These are phyloP conservation scores for Dendrocincla tyrannina DNA, from an alignment of 2,797 vertebrate species.

Conservation along the genomic window DNA sequence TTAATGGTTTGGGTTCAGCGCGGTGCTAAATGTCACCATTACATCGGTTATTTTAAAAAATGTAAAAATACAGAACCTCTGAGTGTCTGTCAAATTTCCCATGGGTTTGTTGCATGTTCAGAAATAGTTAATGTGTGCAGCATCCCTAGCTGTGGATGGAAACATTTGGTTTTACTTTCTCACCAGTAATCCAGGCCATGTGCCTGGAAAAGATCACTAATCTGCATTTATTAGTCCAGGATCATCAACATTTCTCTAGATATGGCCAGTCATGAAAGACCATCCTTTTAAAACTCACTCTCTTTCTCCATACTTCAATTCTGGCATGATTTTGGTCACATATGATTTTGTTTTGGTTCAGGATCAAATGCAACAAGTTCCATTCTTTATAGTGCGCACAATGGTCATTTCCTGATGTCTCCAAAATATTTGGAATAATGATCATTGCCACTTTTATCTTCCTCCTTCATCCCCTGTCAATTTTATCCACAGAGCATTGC, in stretches of 20 bases:
- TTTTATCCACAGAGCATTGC: slow-evolving; percentile 42
- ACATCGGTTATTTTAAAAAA: neutral
- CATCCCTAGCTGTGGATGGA: neutral
- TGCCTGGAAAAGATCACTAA: slow-evolving; percentile 27
- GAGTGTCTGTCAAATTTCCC: neutral
- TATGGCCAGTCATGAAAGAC: slow-evolving; percentile 29
- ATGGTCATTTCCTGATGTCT: neutral
- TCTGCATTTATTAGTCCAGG: slow-evolving; percentile 16
- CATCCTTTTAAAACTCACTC: slow-evolving; percentile 18
- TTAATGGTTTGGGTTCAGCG: neutral
- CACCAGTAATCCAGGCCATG: neutral
- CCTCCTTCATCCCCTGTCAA: slow-evolving; percentile 19
- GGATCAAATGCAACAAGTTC: slow-evolving; percentile 1
- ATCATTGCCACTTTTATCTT: slow-evolving; percentile 37
- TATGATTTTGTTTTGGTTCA: slow-evolving; percentile 11
- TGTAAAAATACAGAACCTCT: neutral
- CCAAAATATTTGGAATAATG: slow-evolving; percentile 22
- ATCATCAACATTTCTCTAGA: slow-evolving; percentile 40
- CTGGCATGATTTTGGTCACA: neutral
- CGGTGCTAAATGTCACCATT: slow-evolving; percentile 19
- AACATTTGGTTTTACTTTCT: neutral
- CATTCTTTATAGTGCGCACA: neutral
- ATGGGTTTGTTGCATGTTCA: slow-evolving; percentile 29
- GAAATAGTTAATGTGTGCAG: neutral
- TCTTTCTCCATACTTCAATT: slow-evolving; percentile 9